Evolutionary conservation across 2,888 invertebrate species (phyloP).

Genomic region (Andrena dorsata): DNA sequence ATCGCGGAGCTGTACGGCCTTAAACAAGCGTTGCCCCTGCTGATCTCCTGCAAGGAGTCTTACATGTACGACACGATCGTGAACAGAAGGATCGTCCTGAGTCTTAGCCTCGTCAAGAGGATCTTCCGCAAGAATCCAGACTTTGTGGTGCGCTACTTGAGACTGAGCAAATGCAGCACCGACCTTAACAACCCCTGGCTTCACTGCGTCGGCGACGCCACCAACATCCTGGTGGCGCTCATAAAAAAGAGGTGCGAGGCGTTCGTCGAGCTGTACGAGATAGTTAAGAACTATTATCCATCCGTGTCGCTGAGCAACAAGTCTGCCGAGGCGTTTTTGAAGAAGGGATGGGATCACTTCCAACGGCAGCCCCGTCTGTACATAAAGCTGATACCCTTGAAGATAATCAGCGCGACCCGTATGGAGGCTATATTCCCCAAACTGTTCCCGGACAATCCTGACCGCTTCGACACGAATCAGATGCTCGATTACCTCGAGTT

Average conservation of each 20-base stretch:
- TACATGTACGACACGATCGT: constrained; percentile 69
- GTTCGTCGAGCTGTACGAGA: constrained; percentile 72
- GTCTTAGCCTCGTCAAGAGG: constrained; percentile 45
- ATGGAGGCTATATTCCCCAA: constrained; percentile 72
- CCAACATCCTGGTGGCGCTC: constrained; percentile 67
- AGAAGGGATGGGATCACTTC: constrained; percentile 68
- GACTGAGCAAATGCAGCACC: constrained; percentile 49
- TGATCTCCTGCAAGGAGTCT: constrained; percentile 74
- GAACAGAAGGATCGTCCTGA: constrained; percentile 57
- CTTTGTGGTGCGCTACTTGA: constrained; percentile 76
- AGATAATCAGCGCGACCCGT: constrained; percentile 62
- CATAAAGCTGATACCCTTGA: constrained; percentile 68
- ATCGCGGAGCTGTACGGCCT: constrained; percentile 68
- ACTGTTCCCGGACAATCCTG: constrained; percentile 61
- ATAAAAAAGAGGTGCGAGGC: constrained; percentile 70
- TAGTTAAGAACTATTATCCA: constrained; percentile 30
- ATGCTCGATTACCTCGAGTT: constrained; percentile 67
- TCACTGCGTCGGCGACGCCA: constrained; percentile 46
- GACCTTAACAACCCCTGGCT: background rate
- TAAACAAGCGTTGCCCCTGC: constrained; percentile 71
- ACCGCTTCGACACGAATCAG: constrained; percentile 27
- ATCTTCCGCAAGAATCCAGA: constrained; percentile 73
- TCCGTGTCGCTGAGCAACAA: constrained; percentile 69
- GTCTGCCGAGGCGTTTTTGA: constrained; percentile 71
- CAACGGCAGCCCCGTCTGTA: constrained; percentile 69